These are phyloP conservation scores for Arion vulgaris DNA, from an alignment of 1,140 invertebrate genomes.

Conservation along the genomic window DNA sequence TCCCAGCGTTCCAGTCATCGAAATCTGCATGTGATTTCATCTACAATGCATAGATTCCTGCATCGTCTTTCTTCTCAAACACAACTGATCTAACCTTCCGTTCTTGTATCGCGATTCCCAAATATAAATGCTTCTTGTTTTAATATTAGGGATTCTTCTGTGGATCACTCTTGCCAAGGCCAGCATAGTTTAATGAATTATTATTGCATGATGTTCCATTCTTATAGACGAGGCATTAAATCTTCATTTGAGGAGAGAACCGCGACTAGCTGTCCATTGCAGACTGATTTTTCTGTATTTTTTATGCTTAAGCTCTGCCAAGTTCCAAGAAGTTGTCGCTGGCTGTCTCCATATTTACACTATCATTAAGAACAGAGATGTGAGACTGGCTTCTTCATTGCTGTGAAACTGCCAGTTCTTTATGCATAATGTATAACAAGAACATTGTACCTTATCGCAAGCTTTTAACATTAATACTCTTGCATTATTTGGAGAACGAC, in stretches of 20 bases:
- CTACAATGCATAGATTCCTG: not conserved
- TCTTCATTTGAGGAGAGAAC: not conserved
- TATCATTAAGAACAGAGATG: not conserved
- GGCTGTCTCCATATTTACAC: not conserved
- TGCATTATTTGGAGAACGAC: not conserved
- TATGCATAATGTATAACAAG: slow-evolving; percentile 1
- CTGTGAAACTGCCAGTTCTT: not conserved
- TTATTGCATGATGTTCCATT: not conserved
- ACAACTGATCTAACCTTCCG: not conserved
- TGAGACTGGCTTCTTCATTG: not conserved
- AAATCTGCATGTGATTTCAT: not conserved
- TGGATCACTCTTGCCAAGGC: not conserved
- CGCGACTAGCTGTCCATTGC: not conserved
- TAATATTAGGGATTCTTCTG: not conserved
- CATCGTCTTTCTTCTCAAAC: not conserved
- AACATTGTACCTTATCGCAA: not conserved
- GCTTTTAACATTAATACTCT: slow-evolving; percentile 10
- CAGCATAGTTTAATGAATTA: not conserved
- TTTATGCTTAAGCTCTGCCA: not conserved
- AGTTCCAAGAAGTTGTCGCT: not conserved
- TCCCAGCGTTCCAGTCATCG: not conserved
- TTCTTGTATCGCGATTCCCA: not conserved
- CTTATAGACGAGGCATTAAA: not conserved
- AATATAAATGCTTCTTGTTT: not conserved
- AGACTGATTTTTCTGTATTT: not conserved